These are phyloP conservation scores for Panagrolaimus sp. DNA, from an alignment of 1,140 invertebrate species.

Conservation along the genomic window DNA sequence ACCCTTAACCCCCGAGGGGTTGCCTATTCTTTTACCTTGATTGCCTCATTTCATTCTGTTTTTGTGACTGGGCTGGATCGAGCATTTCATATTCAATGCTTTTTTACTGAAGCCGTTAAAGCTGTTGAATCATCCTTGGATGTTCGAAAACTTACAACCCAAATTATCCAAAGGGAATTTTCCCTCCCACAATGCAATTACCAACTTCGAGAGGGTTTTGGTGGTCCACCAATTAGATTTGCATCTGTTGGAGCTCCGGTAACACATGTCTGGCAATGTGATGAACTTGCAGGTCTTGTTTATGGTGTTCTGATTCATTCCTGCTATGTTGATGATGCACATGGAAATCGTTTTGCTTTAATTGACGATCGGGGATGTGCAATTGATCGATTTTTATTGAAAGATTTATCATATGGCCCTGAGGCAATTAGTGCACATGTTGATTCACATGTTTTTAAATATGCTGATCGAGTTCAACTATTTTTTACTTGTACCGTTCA, in stretches of 20 bases:
- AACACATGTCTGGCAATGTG: constrained; percentile 47
- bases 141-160: constrained; percentile 41
- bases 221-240: constrained; percentile 47
- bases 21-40: constrained; percentile 51
- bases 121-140: constrained; percentile 50
- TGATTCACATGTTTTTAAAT: constrained; percentile 57
- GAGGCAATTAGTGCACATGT: constrained; percentile 39
- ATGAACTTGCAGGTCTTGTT: constrained; percentile 46
- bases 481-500: constrained; percentile 58
- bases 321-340: constrained; percentile 58
- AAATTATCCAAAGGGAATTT: constrained; percentile 34
- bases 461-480: constrained; percentile 58
- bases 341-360: constrained; percentile 57
- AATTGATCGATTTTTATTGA: constrained; percentile 43
- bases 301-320: constrained; percentile 56
- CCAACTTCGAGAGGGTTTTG: constrained; percentile 43
- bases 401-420: constrained; percentile 50
- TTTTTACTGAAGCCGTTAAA: constrained; percentile 57
- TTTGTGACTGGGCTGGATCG: constrained; percentile 56
- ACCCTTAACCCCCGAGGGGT: constrained; percentile 57
- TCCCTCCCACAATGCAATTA: constrained; percentile 53
- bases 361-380: constrained; percentile 54
- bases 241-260: constrained; percentile 55
- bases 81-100: constrained; percentile 57
- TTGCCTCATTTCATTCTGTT: constrained; percentile 56